Evolutionary conservation across 2,797 vertebrate species (phyloP).

Genomic region (Uromys caudimaculatus): DNA sequence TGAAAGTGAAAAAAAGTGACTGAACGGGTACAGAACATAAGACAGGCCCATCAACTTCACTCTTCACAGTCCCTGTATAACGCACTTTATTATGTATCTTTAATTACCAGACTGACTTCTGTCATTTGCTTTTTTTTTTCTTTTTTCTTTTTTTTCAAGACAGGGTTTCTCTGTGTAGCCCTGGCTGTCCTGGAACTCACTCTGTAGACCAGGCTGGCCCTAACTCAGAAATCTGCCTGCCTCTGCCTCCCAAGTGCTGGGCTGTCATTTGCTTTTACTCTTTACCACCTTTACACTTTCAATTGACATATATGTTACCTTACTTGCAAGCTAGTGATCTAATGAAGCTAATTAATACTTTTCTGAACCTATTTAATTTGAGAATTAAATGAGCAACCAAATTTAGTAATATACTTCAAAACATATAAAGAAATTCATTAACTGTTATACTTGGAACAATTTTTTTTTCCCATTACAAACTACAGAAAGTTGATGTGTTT

Average conservation of each 20-base stretch:
- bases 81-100: neutral
- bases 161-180: no score
- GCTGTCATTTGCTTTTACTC: no score
- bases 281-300: neutral
- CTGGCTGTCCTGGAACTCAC: no score
- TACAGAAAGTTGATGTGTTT: conserved; percentile 48
- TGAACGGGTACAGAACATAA: neutral
- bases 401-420: conserved; percentile 41
- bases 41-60: neutral
- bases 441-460: neutral
- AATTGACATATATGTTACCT: neutral
- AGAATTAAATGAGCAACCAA: neutral
- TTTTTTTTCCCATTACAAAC: conserved; percentile 13
- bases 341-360: conserved; percentile 1
- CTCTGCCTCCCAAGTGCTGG: no score
- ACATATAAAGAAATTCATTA: conserved; percentile 45
- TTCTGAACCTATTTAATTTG: conserved; percentile 19
- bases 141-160: no score
- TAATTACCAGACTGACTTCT: conserved; percentile 13
- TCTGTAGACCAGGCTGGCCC: no score
- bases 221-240: no score
- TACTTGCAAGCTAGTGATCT: neutral
- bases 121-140: neutral
- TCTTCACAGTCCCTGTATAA: neutral
- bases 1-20: neutral